phyloP scores from a whole-genome alignment of 2,113 vertebrate species.

The Notothenia rossii region DNA sequence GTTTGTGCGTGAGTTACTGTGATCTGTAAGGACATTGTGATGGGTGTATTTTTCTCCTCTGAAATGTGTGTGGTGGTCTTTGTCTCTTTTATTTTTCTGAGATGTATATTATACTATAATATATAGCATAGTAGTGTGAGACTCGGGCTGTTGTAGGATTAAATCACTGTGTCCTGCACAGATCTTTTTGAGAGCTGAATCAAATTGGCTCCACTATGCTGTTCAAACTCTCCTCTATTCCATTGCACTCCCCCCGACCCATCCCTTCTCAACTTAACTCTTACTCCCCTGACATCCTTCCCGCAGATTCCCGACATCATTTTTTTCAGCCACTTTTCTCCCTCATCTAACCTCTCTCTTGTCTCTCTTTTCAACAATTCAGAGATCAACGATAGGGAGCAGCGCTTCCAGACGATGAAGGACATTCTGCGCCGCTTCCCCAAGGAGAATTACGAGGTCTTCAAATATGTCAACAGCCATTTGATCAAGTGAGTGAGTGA shows the following conservation, averaged over 20 bases:
- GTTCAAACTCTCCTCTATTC: conserved; percentile 26
- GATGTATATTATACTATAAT: too few relatives aligned
- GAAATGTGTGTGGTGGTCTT: conserved; percentile 63
- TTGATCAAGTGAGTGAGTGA: conserved; percentile 90
- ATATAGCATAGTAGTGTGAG: conserved; percentile 15
- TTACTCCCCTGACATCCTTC: conserved; percentile 28
- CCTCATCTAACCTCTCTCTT: conserved; percentile 48
- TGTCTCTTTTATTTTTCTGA: background rate
- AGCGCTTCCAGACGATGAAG: conserved; percentile 91
- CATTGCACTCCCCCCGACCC: background rate
- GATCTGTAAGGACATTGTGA: conserved; percentile 52
- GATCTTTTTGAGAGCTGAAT: conserved; percentile 35
- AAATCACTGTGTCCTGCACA: conserved; percentile 39
- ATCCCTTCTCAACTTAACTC: conserved; percentile 8
- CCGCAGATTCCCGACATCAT: conserved; percentile 33
- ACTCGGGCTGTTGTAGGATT: conserved; percentile 11
- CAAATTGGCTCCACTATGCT: conserved; percentile 40
- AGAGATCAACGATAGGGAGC: conserved; percentile 95
- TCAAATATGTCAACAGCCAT: conserved; percentile 96
- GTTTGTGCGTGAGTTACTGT: conserved; percentile 46
- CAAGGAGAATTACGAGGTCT: conserved; percentile 95
- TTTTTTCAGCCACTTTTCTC: conserved; percentile 34
- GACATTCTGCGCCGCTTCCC: conserved; percentile 94
- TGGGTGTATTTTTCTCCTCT: conserved; percentile 54
- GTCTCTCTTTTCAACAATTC: conserved; percentile 51